Percentiles rank a stretch among this genome's conserved stretches.
phyloP scores from a whole-genome alignment of 2,113 vertebrate species.

The Hyla sarda region DNA sequence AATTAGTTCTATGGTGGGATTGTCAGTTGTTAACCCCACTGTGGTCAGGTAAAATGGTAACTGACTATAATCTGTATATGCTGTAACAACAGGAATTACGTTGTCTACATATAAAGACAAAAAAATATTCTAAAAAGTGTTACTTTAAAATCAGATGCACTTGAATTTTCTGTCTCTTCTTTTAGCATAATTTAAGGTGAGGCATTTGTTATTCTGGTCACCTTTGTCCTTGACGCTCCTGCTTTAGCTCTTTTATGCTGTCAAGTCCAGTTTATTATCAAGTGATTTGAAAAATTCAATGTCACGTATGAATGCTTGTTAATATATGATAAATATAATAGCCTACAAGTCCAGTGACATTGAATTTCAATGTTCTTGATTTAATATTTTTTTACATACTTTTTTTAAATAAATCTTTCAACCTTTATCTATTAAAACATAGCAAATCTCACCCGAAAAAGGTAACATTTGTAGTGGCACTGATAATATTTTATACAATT shows the following conservation, averaged over 20 bases:
- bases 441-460: not conserved
- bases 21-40: too few species aligned
- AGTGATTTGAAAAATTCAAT: slow-evolving; percentile 30
- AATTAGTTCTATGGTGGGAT: too few species aligned
- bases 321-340: slow-evolving; percentile 48
- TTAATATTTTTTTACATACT: not conserved
- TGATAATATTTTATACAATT: not conserved
- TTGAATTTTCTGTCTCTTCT: not conserved
- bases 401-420: not conserved
- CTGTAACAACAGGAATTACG: too few species aligned
- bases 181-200: slow-evolving; percentile 27
- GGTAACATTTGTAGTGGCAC: not conserved
- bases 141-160: not conserved
- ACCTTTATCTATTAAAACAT: not conserved
- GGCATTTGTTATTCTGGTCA: slow-evolving; percentile 40
- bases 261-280: slow-evolving; percentile 24
- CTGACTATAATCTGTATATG: too few species aligned
- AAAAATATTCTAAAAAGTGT: too few species aligned
- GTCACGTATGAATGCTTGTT: slow-evolving; percentile 34
- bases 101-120: too few species aligned
- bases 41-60: too few species aligned
- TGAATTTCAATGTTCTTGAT: slow-evolving; percentile 17
- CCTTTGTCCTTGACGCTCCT: slow-evolving; percentile 43
- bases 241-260: slow-evolving; percentile 21
- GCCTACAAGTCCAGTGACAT: slow-evolving; percentile 13